Percentiles rank a stretch among this genome's conserved stretches.
Evolutionary conservation across 2,113 vertebrate species (phyloP).

Genomic region (Hypanus sabinus): DNA sequence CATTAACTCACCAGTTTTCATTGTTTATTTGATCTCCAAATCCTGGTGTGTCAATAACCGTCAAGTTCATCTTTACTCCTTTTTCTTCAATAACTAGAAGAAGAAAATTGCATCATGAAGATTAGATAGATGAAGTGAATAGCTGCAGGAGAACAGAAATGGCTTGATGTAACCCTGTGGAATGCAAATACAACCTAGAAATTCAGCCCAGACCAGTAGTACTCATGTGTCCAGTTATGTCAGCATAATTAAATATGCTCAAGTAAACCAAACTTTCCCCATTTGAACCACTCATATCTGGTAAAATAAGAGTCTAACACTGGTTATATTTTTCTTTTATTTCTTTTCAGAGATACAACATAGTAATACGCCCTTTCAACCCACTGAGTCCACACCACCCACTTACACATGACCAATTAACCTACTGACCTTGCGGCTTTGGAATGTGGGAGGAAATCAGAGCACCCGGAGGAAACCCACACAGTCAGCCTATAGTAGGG

Average conservation of each 20-base stretch:
- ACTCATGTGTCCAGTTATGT: too few species aligned
- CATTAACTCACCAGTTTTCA: slow-evolving; percentile 65
- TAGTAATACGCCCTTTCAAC: too few species aligned
- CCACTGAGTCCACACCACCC: too few species aligned
- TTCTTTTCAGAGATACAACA: too few species aligned
- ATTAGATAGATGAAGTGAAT: neutral
- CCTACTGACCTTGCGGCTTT: too few species aligned
- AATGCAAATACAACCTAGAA: neutral
- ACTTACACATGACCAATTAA: too few species aligned
- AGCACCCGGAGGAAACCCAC: too few species aligned
- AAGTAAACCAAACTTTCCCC: neutral
- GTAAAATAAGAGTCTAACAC: neutral
- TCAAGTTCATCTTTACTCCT: slow-evolving; percentile 78
- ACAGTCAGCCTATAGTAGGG: too few species aligned
- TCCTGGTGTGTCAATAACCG: slow-evolving; percentile 74
- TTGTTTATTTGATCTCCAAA: slow-evolving; percentile 88
- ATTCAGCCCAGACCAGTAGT: too few species aligned
- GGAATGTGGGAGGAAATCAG: too few species aligned
- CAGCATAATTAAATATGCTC: too few species aligned
- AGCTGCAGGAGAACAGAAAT: neutral
- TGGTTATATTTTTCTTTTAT: too few species aligned
- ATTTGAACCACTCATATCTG: neutral
- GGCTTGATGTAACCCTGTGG: neutral
- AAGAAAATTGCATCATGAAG: neutral
- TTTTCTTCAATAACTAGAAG: slow-evolving; percentile 73